Percentiles rank a stretch among this genome's conserved stretches.
These are phyloP conservation scores for Drosophila nr. perissopoda DNA, from an alignment of 2,888 invertebrate genomes.

Conservation along the genomic window DNA sequence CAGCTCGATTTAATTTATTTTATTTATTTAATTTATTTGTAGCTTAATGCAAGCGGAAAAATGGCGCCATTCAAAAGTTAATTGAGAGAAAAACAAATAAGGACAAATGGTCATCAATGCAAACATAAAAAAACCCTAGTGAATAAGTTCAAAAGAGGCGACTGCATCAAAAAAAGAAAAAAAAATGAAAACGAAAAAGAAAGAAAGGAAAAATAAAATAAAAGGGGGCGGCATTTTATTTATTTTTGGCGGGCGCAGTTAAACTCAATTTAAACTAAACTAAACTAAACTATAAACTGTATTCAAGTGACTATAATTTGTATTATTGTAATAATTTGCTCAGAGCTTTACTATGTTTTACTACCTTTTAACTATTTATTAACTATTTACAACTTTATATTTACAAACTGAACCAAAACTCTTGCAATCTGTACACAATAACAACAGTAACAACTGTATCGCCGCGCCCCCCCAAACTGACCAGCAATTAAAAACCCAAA, in stretches of 20 bases:
- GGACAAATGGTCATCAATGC: slow-evolving; percentile 19
- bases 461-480: slow-evolving; percentile 20
- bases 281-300: slow-evolving; percentile 43
- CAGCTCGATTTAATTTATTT: slow-evolving; percentile 72
- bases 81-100: slow-evolving; percentile 17
- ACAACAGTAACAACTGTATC: slow-evolving; percentile 29
- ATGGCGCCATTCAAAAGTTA: slow-evolving; percentile 62
- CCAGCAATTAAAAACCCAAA: slow-evolving; percentile 3
- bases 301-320: slow-evolving; percentile 56
- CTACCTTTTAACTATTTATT: slow-evolving; percentile 24
- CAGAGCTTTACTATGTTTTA: slow-evolving; percentile 69
- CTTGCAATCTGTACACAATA: slow-evolving; percentile 23
- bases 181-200: background rate
- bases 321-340: slow-evolving; percentile 66
- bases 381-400: slow-evolving; percentile 41
- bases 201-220: background rate
- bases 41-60: slow-evolving; percentile 69
- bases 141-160: slow-evolving; percentile 54
- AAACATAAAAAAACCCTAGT: slow-evolving; percentile 39
- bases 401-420: slow-evolving; percentile 40
- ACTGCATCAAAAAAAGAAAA: slow-evolving; percentile 9
- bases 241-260: slow-evolving; percentile 29
- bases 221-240: slow-evolving; percentile 24
- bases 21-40: slow-evolving; percentile 80
- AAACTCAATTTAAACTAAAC: slow-evolving; percentile 42